Percentiles rank a stretch among this genome's conserved stretches.
phyloP scores from a whole-genome alignment of 1,140 invertebrate genomes.

The Zophobas morio region DNA sequence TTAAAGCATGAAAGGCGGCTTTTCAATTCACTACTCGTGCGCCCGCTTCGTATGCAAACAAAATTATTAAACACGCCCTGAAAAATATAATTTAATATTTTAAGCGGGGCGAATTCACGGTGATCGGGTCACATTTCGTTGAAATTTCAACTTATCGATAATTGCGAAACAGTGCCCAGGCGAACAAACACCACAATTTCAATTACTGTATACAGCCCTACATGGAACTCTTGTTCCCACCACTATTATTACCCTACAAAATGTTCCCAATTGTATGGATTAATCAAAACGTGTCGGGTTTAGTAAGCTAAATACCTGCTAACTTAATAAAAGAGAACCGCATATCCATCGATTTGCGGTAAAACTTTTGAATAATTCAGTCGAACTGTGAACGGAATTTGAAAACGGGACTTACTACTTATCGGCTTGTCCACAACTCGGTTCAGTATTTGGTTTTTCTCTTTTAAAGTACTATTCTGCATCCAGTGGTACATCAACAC shows the following conservation, averaged over 20 bases:
- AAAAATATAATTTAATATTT: slow-evolving; percentile 1
- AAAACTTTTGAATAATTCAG: neutral
- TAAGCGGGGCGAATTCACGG: neutral
- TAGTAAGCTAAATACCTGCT: neutral
- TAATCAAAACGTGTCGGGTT: slow-evolving; percentile 9
- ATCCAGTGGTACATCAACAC: neutral
- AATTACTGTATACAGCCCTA: too few species aligned
- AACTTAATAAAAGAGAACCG: slow-evolving; percentile 16
- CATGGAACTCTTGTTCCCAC: neutral
- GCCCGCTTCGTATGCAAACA: neutral
- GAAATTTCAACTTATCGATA: too few species aligned
- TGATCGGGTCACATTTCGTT: neutral
- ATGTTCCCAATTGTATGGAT: neutral
- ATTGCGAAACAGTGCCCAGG: too few species aligned
- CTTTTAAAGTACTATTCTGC: neutral
- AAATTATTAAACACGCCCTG: neutral
- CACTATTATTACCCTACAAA: neutral
- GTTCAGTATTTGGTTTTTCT: neutral
- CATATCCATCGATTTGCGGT: neutral
- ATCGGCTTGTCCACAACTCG: neutral
- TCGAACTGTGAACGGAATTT: neutral
- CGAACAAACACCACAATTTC: too few species aligned
- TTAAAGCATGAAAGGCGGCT: slow-evolving; percentile 2
- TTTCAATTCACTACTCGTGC: neutral
- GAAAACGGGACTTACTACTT: neutral